Evolutionary conservation across 2,113 vertebrate genomes (phyloP), one percentile per base, ranked within the genome.

Genomic region (Psilopsiagon aymara): DNA sequence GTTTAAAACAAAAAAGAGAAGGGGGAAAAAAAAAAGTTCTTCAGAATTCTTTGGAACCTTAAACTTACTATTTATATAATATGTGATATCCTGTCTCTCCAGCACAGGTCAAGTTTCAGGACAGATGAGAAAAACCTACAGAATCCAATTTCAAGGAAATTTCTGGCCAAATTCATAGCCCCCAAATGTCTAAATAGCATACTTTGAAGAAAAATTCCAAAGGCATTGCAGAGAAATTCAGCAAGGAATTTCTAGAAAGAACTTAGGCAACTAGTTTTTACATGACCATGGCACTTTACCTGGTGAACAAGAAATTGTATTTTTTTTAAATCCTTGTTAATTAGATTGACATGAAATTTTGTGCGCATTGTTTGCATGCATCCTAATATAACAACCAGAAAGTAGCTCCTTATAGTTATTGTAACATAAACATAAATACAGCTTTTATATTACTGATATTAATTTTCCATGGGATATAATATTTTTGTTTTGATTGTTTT

Each of bases 391-490:
- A 66, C 27, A 10, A 70, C 41, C 41, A 52, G 31, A 57, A 76
- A 4, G 0, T 5, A 67, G 2, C 7, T 46, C 13, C 23, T 47
- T 68, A 3, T 49, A 31, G 2, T 35, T 59, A 15, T 7, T 8
- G 4, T 13, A 68, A 27, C 2, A 47, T 43, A 57, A 57, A 14
- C 7, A 29, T 6, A 29, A 18, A 13, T 7, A 41, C 1, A 7
- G 25, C 13, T 60, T 70, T 57, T 39, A 2, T 39, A 28, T 27
- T 79, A 13, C 3, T 67, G 75, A 44, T 2, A 14, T 41, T 24
- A 23, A 20, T 64, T 71, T 31, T 35, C 16, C 11, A 20, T 31
- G 20, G 28, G 5, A 31, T 39, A 35, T 52, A 28, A 24, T 12
- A n/a, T 7, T 39, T 60, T 19, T 57, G 3, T 15, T 37, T 35